Base-by-base conservation (phyloP, 2,113 vertebrate species). In the Eolophus roseicapilla region DNA sequence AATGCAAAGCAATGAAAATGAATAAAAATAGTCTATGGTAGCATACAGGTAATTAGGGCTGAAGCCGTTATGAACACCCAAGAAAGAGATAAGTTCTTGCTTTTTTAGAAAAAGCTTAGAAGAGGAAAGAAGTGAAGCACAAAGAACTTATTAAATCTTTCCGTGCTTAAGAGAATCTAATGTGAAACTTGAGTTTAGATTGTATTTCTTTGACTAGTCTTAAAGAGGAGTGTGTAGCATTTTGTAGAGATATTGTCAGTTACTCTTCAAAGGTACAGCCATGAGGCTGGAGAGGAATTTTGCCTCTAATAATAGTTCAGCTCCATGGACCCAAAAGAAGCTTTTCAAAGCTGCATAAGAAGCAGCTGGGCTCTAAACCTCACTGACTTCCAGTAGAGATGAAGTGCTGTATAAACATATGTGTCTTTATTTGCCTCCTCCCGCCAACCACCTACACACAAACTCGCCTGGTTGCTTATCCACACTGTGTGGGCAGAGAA, bases 401-500 rank as follows among this genome's bases (percentile, higher is more conserved):
- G 44, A 80, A 88, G 47, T 80, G 53, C 71, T 23, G 8, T 35
- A 74, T 70, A 80, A 91, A 79, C 41, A 74, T 74, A 86, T 60
- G 85, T 80, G 59, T 39, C 85, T 96, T 86, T 94, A 91, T 84
- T 93, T 95, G 91, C 71, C 86, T 95, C 86, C 62, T 50, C 73
- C 91, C 47, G 3, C 0, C 33, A 63, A 11, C 68, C 44, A 80
- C 90, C 90, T 68, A 6, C 84, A 73, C 44, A 28, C 46, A 82
- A 94, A 88, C 41, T 63, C 90, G 53, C 67, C 70, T 69, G 82
- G 65, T 69, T 95, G 91, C 82, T 69, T 70, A 84, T 80, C 67
- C 85, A 77, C 43, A 21, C 21, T 7, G 4, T 75, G 90, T 93
- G 39, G 90, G 90, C 46, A 92, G 71, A 67, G 67, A 80, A 64